phyloP scores from a whole-genome alignment of 2,797 vertebrate genomes.

The Myioborus melanocephalus region DNA sequence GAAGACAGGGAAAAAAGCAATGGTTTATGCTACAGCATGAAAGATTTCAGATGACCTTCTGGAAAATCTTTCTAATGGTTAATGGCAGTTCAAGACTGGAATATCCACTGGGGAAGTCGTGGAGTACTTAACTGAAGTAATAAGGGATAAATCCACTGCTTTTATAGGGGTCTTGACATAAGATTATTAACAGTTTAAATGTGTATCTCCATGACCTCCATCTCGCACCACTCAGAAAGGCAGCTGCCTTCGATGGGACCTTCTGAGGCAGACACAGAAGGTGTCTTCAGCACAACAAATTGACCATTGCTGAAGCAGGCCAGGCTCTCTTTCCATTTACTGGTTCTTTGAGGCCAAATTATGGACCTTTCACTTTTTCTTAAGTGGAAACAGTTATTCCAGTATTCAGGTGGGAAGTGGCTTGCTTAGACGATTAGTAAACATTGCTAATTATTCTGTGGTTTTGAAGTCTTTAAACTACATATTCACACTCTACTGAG shows the following conservation, averaged over 20 bases:
- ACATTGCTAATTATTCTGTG: neutral
- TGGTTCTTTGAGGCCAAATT: neutral
- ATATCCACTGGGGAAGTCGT: neutral
- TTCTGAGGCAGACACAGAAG: neutral
- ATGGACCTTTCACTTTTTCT: neutral
- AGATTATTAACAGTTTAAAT: neutral
- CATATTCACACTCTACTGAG: neutral
- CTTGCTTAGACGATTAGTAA: conserved; percentile 3
- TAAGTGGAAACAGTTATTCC: neutral
- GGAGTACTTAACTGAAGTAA: neutral
- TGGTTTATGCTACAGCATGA: neutral
- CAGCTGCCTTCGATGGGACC: neutral
- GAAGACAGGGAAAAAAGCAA: neutral
- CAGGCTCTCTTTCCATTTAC: neutral
- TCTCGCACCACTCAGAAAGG: neutral
- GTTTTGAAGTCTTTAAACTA: neutral
- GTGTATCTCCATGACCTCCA: neutral
- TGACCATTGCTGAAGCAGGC: neutral
- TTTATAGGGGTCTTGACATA: neutral
- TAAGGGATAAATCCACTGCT: neutral
- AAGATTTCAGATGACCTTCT: neutral
- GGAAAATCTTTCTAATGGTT: neutral
- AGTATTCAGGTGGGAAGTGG: neutral
- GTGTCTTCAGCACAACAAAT: neutral
- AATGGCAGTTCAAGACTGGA: neutral